Evolutionary conservation across 2,888 invertebrate species (phyloP).

Genomic region (Tinea trinotella): DNA sequence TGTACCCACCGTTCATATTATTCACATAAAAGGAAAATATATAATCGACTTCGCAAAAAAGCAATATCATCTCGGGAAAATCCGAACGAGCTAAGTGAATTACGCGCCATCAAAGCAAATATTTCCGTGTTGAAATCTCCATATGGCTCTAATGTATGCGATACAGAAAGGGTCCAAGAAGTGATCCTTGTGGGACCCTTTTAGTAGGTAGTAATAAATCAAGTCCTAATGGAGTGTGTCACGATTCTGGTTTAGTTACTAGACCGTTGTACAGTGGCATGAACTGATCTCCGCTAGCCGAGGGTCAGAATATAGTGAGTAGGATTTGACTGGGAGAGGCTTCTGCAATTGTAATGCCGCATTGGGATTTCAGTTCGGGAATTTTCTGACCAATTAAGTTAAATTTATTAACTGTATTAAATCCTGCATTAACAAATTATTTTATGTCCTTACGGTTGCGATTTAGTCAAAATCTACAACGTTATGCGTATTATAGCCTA

Average conservation of each 20-base stretch:
- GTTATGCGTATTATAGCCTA: no score
- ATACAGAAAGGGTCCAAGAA: conserved; percentile 50
- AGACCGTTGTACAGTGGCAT: not conserved
- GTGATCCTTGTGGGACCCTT: conserved; percentile 60
- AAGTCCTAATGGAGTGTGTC: conserved; percentile 62
- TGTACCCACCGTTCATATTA: not conserved
- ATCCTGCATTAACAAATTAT: no score
- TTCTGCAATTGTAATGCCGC: conserved; percentile 7
- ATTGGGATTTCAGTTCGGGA: not conserved
- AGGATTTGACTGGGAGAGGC: conserved; percentile 4
- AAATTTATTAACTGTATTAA: not conserved
- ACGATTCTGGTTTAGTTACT: conserved; percentile 45
- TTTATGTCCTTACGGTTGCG: no score
- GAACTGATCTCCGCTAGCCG: conserved; percentile 2
- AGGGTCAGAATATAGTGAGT: conserved; percentile 7
- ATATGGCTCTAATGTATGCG: conserved; percentile 56
- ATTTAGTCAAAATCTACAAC: no score
- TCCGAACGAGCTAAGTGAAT: conserved; percentile 7
- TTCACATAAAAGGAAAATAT: conserved; percentile 8
- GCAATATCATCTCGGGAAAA: conserved; percentile 12
- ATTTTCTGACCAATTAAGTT: conserved; percentile 1
- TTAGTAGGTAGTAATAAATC: conserved; percentile 64
- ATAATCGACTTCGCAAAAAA: conserved; percentile 15
- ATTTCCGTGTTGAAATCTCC: conserved; percentile 49
- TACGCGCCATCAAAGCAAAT: conserved; percentile 44